These are phyloP conservation scores for Toxonevra muliebris DNA, from an alignment of 2,888 invertebrate species.

Conservation along the genomic window DNA sequence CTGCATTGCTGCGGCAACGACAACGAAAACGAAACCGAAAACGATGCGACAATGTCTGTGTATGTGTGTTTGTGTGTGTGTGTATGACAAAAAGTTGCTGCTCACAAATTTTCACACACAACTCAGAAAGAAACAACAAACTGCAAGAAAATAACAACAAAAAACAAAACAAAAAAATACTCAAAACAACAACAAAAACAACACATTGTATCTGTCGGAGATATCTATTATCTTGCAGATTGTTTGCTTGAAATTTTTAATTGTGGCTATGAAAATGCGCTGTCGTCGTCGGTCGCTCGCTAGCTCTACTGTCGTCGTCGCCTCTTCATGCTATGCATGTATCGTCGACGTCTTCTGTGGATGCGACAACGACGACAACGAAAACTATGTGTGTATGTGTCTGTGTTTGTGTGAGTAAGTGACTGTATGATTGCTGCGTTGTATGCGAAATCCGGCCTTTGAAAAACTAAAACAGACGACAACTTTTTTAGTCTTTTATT, in stretches of 20 bases:
- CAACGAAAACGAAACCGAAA: too few relatives aligned
- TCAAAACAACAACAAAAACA: constrained; percentile 23
- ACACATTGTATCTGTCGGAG: constrained; percentile 21
- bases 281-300: constrained; percentile 16
- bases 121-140: too few relatives aligned
- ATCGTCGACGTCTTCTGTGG: too few relatives aligned
- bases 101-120: too few relatives aligned
- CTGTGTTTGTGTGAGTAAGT: not conserved
- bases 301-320: too few relatives aligned
- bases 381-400: not conserved
- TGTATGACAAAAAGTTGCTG: too few relatives aligned
- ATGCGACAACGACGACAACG: constrained; percentile 4
- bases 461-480: constrained; percentile 39
- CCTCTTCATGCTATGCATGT: too few relatives aligned
- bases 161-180: too few relatives aligned
- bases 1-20: too few relatives aligned
- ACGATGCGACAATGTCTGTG: not conserved
- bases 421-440: constrained; percentile 25
- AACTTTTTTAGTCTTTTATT: constrained; percentile 46
- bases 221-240: constrained; percentile 41
- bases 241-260: constrained; percentile 43
- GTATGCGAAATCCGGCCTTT: constrained; percentile 41
- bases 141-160: too few relatives aligned
- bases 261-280: constrained; percentile 37
- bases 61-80: too few relatives aligned